phyloP scores from a whole-genome alignment of 2,797 vertebrate species.

The Ctenochaetus hawaiiensis region DNA sequence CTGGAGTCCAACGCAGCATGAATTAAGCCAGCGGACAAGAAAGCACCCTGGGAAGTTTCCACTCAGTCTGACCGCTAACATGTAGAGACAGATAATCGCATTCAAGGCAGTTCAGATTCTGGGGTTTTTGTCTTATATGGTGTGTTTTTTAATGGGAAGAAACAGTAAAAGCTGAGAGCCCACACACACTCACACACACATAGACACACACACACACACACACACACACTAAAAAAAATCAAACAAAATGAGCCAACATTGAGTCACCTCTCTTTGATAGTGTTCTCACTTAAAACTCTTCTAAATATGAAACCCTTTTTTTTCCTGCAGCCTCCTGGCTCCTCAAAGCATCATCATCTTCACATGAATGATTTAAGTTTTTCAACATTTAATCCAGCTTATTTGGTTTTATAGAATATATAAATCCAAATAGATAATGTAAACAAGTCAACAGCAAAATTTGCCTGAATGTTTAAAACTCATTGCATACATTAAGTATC shows the following conservation, averaged over 20 bases:
- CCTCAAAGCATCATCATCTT: no score
- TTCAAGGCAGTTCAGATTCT: slow-evolving; percentile 15
- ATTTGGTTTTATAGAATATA: no score
- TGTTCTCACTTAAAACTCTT: no score
- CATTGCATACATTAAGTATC: no score
- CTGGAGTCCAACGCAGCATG: slow-evolving; percentile 13
- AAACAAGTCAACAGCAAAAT: no score
- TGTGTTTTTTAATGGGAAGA: slow-evolving; percentile 13
- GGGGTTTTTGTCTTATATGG: neutral
- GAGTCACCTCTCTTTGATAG: no score
- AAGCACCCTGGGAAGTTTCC: slow-evolving; percentile 9
- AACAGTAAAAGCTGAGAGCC: neutral
- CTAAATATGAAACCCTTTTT: no score
- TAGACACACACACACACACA: neutral
- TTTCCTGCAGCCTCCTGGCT: no score
- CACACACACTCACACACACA: neutral
- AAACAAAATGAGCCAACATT: neutral
- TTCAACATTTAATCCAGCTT: no score
- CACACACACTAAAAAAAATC: neutral
- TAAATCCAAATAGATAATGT: no score
- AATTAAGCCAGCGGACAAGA: slow-evolving; percentile 41
- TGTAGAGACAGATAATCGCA: slow-evolving; percentile 21
- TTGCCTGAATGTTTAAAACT: no score
- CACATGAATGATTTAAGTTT: no score
- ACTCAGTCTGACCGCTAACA: slow-evolving; percentile 33